Evolutionary conservation across 2,888 invertebrate species (phyloP).

Genomic region (Abscondita cerata): DNA sequence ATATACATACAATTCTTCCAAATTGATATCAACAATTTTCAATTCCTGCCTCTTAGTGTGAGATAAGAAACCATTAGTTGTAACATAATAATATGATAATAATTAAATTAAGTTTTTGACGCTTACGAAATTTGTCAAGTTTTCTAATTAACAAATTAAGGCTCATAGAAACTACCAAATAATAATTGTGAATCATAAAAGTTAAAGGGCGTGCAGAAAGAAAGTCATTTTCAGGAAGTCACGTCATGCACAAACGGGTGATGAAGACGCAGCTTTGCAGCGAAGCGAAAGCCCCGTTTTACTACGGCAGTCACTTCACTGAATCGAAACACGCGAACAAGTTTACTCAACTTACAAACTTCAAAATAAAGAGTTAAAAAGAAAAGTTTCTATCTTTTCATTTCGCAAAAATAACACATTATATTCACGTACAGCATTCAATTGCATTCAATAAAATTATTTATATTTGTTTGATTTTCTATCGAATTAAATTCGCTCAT

Average conservation of each 20-base stretch:
- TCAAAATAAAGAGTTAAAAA: slow-evolving; percentile 24
- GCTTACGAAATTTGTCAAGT: no score
- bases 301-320: slow-evolving; percentile 38
- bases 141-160: slow-evolving; percentile 25
- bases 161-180: slow-evolving; percentile 20
- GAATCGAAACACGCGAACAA: slow-evolving; percentile 39
- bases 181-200: slow-evolving; percentile 32
- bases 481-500: no score
- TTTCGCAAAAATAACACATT: neutral
- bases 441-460: no score
- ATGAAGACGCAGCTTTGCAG: slow-evolving; percentile 40
- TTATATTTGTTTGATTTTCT: no score
- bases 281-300: slow-evolving; percentile 35
- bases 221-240: slow-evolving; percentile 40
- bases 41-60: no score
- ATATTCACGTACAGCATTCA: neutral
- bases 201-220: slow-evolving; percentile 33
- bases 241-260: slow-evolving; percentile 39
- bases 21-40: no score
- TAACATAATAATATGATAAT: no score
- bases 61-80: no score
- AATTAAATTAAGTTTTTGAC: no score
- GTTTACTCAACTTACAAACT: slow-evolving; percentile 27
- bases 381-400: slow-evolving; percentile 10
- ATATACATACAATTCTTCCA: no score